Conservation (phyloP, 2,888 invertebrate species). For the Acrocyrtus sp. region DNA sequence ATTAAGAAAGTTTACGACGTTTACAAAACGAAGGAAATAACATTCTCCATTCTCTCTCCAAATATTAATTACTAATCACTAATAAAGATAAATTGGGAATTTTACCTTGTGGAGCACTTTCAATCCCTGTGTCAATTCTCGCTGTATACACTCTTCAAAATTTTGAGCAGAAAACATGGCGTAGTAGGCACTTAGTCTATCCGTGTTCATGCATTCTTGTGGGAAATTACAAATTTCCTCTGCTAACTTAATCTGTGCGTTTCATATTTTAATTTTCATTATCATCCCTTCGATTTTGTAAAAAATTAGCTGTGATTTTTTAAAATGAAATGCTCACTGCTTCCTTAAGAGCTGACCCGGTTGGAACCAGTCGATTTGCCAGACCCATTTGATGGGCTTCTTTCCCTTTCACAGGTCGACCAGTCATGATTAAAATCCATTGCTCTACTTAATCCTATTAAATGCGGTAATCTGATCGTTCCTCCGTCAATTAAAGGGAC, state of each 20-base stretch:
- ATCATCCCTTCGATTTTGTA: too few relatives aligned
- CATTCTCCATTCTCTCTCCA: too few relatives aligned
- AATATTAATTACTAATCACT: too few relatives aligned
- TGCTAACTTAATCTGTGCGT: constrained; percentile 74
- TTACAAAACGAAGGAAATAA: too few relatives aligned
- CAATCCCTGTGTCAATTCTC: constrained; percentile 73
- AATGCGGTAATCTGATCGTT: constrained; percentile 76
- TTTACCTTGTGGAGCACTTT: constrained; percentile 69
- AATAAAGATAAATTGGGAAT: too few relatives aligned
- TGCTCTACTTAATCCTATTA: constrained; percentile 87
- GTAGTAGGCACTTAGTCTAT: constrained; percentile 73
- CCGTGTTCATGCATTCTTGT: constrained; percentile 74
- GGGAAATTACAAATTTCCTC: constrained; percentile 82
- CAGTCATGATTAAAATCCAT: constrained; percentile 91
- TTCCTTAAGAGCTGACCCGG: constrained; percentile 84
- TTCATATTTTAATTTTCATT: too few relatives aligned
- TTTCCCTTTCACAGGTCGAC: constrained; percentile 78
- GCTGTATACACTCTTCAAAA: constrained; percentile 75
- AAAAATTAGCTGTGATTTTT: not conserved
- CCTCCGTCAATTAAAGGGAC: constrained; percentile 61
- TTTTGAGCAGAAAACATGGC: constrained; percentile 76
- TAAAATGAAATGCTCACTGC: too few relatives aligned
- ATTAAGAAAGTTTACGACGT: too few relatives aligned
- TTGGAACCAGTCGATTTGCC: constrained; percentile 80
- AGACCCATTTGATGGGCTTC: constrained; percentile 87